A percentile compares a stretch with the other conserved stretches of the same genome.
Evolutionary conservation across 2,888 invertebrate species (phyloP).

Genomic region (Scaptomyza parva): DNA sequence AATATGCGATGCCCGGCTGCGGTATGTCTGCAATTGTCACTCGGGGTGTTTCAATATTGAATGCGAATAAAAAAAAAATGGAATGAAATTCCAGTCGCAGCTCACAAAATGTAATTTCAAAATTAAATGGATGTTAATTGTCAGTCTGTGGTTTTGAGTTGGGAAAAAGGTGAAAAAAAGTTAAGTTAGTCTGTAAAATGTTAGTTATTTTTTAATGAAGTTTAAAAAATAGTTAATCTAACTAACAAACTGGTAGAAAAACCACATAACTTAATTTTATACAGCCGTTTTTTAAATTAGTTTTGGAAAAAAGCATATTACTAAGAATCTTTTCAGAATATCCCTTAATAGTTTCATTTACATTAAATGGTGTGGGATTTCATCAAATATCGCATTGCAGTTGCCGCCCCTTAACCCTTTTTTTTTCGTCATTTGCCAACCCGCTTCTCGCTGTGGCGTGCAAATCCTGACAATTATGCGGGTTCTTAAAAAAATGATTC

Average conservation of each 20-base stretch:
- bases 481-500: conserved; percentile 66
- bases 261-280: not conserved
- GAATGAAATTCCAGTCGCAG: no score
- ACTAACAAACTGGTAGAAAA: not conserved
- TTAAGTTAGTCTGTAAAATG: not conserved
- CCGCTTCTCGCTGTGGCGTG: conserved; percentile 56
- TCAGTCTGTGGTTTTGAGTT: conserved; percentile 44
- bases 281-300: no score
- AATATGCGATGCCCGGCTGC: conserved; percentile 38
- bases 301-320: no score
- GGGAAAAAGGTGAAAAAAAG: not conserved
- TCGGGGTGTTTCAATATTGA: conserved; percentile 50
- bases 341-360: conserved; percentile 15
- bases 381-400: conserved; percentile 30
- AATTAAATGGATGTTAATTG: conserved; percentile 68
- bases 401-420: conserved; percentile 41
- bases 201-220: not conserved
- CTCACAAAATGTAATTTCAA: conserved; percentile 18
- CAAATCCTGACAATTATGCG: conserved; percentile 81
- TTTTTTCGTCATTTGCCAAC: not conserved
- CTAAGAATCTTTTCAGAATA: no score
- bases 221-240: no score
- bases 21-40: conserved; percentile 63
- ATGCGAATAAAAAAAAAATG: not conserved
- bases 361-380: conserved; percentile 25